A percentile compares a stretch with the other conserved stretches of the same genome.
phyloP scores from a whole-genome alignment of 2,797 vertebrate genomes.

The Lagocephalus sceleratus region DNA sequence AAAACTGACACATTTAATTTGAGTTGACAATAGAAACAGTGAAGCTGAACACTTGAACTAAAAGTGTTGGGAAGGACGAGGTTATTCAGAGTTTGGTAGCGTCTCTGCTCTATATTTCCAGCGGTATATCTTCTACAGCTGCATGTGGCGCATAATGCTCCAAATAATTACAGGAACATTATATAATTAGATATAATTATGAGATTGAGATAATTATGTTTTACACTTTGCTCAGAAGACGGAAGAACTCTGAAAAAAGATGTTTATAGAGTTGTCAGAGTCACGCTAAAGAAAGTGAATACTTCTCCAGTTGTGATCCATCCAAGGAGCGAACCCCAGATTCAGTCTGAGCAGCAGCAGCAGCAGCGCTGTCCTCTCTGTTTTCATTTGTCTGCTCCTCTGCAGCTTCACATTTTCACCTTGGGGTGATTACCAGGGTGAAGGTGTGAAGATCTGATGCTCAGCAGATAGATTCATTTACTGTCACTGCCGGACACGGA shows the following conservation, averaged over 20 bases:
- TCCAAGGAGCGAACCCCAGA: constrained; percentile 57
- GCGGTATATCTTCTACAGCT: no score
- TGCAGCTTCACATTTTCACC: constrained; percentile 84
- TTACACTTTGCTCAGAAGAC: no score
- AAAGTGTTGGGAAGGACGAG: no score
- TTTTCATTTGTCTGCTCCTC: constrained; percentile 34
- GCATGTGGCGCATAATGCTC: no score
- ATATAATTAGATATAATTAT: no score
- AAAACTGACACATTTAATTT: no score
- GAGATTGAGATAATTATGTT: not conserved
- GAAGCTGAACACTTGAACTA: no score
- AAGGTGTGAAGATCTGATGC: constrained; percentile 95
- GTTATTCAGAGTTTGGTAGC: no score
- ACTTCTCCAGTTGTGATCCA: constrained; percentile 72
- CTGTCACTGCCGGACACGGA: constrained; percentile 91
- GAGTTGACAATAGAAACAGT: no score
- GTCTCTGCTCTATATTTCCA: no score
- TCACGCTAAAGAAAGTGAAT: constrained; percentile 68
- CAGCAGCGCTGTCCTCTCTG: constrained; percentile 17
- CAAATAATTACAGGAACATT: no score
- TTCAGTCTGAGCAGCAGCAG: constrained; percentile 61
- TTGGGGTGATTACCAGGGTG: constrained; percentile 87
- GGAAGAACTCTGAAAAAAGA: no score
- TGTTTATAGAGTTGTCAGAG: constrained; percentile 21
- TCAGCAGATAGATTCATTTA: constrained; percentile 96